These are phyloP conservation scores for Taxidea taxus DNA, from an alignment of 2,113 vertebrate species.

Conservation along the genomic window DNA sequence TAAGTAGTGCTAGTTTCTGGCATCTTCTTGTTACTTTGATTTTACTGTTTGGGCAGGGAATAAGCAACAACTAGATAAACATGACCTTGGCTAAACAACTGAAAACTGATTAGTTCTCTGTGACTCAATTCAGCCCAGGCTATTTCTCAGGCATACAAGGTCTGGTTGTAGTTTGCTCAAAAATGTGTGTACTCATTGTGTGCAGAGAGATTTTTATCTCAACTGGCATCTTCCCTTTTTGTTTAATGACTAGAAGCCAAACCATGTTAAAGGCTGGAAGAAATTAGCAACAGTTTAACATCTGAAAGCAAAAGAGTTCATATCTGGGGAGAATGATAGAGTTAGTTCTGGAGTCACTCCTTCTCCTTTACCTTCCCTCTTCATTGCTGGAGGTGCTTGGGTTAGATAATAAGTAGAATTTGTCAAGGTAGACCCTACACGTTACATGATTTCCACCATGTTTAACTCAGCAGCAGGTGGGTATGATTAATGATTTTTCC, in stretches of 20 bases:
- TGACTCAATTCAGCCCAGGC: background rate
- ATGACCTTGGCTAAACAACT: constrained; percentile 19
- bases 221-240: constrained; percentile 48
- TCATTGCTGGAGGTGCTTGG: background rate
- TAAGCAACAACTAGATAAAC: constrained; percentile 27
- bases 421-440: constrained; percentile 26
- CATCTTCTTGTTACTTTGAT: constrained; percentile 33
- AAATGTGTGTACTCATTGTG: constrained; percentile 35
- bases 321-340: background rate
- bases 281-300: constrained; percentile 54
- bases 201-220: constrained; percentile 56
- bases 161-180: constrained; percentile 40
- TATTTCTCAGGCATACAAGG: background rate
- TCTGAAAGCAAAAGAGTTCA: constrained; percentile 29
- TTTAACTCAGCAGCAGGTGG: background rate
- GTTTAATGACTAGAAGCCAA: constrained; percentile 28
- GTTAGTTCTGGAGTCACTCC: background rate
- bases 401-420: background rate
- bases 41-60: constrained; percentile 16
- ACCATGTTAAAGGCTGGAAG: constrained; percentile 44
- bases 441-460: constrained; percentile 29
- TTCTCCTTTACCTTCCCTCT: background rate
- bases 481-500: constrained; percentile 38
- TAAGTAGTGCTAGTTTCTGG: constrained; percentile 23
- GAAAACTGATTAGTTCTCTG: background rate